A percentile compares a stretch with the other conserved stretches of the same genome.
Evolutionary conservation across 2,113 vertebrate genomes (phyloP).

Genomic region (Zosterops lateralis): DNA sequence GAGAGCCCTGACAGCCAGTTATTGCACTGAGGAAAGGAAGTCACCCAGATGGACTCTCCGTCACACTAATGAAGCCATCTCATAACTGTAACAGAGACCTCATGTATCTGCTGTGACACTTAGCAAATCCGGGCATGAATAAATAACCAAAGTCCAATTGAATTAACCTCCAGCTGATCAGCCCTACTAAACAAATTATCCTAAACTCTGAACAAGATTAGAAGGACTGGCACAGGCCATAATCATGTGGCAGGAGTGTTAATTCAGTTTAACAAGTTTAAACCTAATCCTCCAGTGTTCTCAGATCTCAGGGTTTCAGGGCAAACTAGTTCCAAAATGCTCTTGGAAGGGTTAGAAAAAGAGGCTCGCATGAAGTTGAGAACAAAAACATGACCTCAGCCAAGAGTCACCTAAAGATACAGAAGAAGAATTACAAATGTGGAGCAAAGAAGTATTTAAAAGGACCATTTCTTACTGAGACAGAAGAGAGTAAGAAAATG

Average conservation of each 20-base stretch:
- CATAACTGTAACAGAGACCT: constrained; percentile 65
- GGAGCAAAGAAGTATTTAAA: neutral
- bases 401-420: neutral
- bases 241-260: constrained; percentile 55
- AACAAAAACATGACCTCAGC: constrained; percentile 6
- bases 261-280: constrained; percentile 70
- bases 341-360: neutral
- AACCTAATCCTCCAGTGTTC: constrained; percentile 26
- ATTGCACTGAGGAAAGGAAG: constrained; percentile 25
- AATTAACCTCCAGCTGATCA: constrained; percentile 78
- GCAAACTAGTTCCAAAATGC: constrained; percentile 20
- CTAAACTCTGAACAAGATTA: constrained; percentile 70
- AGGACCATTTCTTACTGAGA: neutral
- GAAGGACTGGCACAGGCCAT: constrained; percentile 48
- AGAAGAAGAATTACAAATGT: neutral
- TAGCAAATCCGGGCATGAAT: constrained; percentile 72
- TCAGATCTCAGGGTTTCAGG: constrained; percentile 37
- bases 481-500: neutral
- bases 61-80: constrained; percentile 68
- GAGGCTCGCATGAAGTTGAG: neutral
- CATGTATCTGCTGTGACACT: constrained; percentile 70
- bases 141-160: constrained; percentile 74
- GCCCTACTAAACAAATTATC: constrained; percentile 78
- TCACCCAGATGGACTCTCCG: constrained; percentile 20
- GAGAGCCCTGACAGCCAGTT: constrained; percentile 34